These are phyloP conservation scores for Myanophis thanlyinensis DNA, from an alignment of 2,113 vertebrate genomes.

Conservation along the genomic window DNA sequence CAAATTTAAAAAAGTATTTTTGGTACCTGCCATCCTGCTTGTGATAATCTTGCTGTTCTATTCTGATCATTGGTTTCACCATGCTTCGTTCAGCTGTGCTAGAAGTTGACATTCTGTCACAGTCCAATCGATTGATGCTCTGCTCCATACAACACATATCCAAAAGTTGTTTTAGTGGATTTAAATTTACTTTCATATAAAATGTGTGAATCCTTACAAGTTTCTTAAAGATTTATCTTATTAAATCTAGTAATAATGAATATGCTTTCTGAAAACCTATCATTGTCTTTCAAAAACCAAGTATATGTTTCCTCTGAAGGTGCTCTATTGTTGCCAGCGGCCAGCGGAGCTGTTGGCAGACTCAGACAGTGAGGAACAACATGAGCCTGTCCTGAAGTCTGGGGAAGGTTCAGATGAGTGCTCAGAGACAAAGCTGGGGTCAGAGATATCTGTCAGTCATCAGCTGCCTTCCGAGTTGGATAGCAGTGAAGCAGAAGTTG, in stretches of 20 bases:
- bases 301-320: neutral
- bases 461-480: no score
- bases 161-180: neutral
- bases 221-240: neutral
- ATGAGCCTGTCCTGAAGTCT: no score
- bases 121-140: conserved; percentile 89
- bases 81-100: conserved; percentile 78
- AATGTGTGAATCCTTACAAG: neutral
- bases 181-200: neutral
- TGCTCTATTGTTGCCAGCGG: no score
- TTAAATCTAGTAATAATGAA: neutral
- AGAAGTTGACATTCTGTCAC: conserved; percentile 73
- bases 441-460: no score
- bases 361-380: no score
- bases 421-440: no score
- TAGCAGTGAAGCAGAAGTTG: no score
- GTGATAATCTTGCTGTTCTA: conserved; percentile 78
- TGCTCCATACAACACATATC: conserved; percentile 46
- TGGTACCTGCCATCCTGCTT: conserved; percentile 84
- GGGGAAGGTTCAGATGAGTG: no score
- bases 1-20: rapidly evolving
- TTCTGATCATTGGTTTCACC: conserved; percentile 90
- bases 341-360: no score
- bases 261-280: neutral
- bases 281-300: neutral